Conservation (phyloP, 2,113 vertebrate genomes). For the Bubalus kerabau region DNA sequence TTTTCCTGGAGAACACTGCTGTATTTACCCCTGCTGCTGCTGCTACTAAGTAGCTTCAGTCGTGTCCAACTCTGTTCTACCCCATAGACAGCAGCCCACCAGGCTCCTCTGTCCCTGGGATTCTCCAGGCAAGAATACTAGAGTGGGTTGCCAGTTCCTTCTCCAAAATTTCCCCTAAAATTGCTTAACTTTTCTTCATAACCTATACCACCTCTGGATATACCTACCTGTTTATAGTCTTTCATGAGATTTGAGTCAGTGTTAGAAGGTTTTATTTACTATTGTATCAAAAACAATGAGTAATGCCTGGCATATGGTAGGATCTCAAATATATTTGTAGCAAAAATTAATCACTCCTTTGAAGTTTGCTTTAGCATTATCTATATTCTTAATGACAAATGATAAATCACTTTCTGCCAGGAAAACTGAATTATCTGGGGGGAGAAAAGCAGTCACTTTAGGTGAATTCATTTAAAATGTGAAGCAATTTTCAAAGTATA, state of each 20-base stretch:
- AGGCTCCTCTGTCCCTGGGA: neutral
- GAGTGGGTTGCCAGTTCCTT: neutral
- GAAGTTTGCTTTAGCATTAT: neutral
- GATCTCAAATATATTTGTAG: neutral
- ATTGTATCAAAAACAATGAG: neutral
- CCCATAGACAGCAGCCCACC: neutral
- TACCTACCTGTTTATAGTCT: neutral
- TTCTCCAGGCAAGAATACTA: neutral
- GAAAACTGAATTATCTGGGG: neutral
- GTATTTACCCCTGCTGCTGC: neutral
- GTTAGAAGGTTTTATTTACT: neutral
- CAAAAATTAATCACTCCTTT: neutral
- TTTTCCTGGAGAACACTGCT: neutral
- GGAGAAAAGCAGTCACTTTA: neutral
- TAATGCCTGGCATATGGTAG: neutral
- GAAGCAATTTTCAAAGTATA: neutral
- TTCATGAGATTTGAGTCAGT: neutral
- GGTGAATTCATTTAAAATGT: neutral
- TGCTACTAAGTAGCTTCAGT: neutral
- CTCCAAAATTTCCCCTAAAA: neutral
- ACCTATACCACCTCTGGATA: neutral
- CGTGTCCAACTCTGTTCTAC: accelerated
- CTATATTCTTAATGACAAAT: neutral
- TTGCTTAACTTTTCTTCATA: neutral
- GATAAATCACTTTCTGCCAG: neutral